Evolutionary conservation across 2,888 invertebrate genomes (phyloP).

Genomic region (Onthophagus sagittarius): DNA sequence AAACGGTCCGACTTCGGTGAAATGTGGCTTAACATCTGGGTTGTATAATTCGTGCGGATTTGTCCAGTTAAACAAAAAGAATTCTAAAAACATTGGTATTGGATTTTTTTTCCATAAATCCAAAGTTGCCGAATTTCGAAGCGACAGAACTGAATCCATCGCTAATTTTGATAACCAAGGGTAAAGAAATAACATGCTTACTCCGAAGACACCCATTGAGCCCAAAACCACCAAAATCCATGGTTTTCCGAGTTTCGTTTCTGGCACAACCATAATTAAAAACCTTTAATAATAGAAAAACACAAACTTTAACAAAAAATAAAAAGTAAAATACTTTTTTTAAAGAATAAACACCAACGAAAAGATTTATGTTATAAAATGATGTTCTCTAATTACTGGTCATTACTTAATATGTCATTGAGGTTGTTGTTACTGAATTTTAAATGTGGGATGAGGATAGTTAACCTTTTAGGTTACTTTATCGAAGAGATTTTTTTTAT

Average conservation of each 20-base stretch:
- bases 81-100: constrained; percentile 60
- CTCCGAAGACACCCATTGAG: constrained; percentile 25
- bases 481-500: background rate
- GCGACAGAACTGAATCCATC: constrained; percentile 51
- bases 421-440: background rate
- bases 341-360: too few relatives aligned
- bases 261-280: background rate
- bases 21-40: constrained; percentile 53
- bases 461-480: background rate
- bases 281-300: background rate
- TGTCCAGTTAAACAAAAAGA: constrained; percentile 78
- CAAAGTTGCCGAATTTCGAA: constrained; percentile 62
- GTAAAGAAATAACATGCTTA: constrained; percentile 27
- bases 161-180: constrained; percentile 28
- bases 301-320: background rate
- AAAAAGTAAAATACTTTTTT: background rate
- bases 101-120: constrained; percentile 68
- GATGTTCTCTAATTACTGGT: background rate
- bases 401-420: background rate
- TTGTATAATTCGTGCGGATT: constrained; percentile 64
- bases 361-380: background rate
- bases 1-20: constrained; percentile 60
- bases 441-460: background rate
- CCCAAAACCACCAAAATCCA: constrained; percentile 17
- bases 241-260: constrained; percentile 3